phyloP scores from a whole-genome alignment of 2,113 vertebrate genomes.

The Ceyx margarethae region DNA sequence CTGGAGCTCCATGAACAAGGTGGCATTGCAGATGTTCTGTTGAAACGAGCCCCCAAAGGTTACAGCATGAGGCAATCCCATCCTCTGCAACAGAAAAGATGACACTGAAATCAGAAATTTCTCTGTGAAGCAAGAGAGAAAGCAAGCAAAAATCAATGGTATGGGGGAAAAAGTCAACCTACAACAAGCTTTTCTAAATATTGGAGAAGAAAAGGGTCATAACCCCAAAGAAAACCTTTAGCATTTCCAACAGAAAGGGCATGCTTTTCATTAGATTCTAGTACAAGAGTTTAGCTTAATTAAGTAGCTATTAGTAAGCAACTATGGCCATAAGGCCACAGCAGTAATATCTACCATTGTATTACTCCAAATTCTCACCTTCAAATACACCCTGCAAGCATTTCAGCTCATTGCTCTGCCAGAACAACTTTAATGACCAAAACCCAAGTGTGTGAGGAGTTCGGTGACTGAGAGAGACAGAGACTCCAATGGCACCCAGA shows the following conservation, averaged over 20 bases:
- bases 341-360: background rate
- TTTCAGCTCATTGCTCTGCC: background rate
- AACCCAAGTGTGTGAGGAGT: background rate
- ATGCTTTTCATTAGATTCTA: background rate
- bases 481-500: background rate
- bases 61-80: slow-evolving; percentile 65
- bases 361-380: background rate
- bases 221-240: background rate
- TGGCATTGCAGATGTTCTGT: slow-evolving; percentile 35
- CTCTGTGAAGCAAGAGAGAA: background rate
- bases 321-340: background rate
- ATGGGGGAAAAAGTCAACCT: background rate
- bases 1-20: slow-evolving; percentile 63
- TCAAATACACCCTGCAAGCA: background rate
- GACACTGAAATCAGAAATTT: background rate
- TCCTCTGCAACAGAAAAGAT: slow-evolving; percentile 60
- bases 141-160: background rate
- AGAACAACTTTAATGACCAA: background rate
- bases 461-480: background rate
- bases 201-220: background rate
- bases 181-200: background rate
- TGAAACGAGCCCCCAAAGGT: slow-evolving; percentile 63
- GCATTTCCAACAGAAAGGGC: background rate
- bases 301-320: background rate
- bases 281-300: background rate